Base-by-base conservation (phyloP, 2,797 vertebrate species). In the Ptychobarbus kaznakovi region DNA sequence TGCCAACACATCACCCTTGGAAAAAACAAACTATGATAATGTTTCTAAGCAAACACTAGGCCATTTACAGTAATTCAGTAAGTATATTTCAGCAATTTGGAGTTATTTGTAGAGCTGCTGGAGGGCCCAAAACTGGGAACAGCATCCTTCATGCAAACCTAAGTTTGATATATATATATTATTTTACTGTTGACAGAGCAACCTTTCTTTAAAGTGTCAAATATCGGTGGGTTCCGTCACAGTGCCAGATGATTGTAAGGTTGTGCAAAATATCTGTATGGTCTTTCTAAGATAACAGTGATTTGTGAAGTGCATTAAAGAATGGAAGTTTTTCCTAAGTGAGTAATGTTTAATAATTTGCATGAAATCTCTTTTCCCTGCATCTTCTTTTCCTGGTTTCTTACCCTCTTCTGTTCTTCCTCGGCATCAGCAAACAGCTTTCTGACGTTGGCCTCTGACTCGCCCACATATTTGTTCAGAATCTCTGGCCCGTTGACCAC, bases 381-480 rank as follows among this genome's bases (percentile, higher is more conserved):
- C 4, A 20, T 20, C 8, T 49, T 6, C 12, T 53, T 53, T 63
- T 58, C 16, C 44, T 86, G 53, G 16, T 25, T 32, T 68, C 92
- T 96, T 88, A 97, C 96, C 95, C 96, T 93, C 83, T 94, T 95
- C 87, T 97, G 96, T 65, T 97, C 96, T 38, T 97, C 96, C 87
- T 97, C 96, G 0, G 97, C 96, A 86, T 97, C 96, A 80, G 96
- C 96, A 65, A 97, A 97, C 84, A 97, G 95, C 88, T 97, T 97
- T 66, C 96, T 93, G 90, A 97, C 96, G 91, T 97, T 97, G 73
- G 96, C 96, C 89, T 97, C 96, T 0, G 96, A 97, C 88, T 97
- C 96, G 0, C 96, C 96, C 86, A 97, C 96, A 0, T 97, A 97
- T 53, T 97, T 97, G 89, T 97, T 97, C 88, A 97, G 95, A 89